Evolutionary conservation across 1,140 invertebrate genomes (phyloP).

Genomic region (Aphelinus atriplicis): DNA sequence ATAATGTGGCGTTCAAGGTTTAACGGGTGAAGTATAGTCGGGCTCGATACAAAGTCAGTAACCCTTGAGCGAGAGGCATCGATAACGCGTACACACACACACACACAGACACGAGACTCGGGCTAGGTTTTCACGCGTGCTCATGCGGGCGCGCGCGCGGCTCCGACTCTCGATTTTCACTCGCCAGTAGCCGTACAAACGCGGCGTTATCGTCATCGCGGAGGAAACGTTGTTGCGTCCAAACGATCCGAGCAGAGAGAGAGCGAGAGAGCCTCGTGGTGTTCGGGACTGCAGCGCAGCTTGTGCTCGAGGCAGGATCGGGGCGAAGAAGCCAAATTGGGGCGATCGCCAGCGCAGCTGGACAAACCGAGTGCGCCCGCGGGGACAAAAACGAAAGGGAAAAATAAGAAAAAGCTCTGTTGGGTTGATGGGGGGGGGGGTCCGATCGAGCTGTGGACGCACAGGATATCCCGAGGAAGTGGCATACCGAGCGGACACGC

Average conservation of each 20-base stretch:
- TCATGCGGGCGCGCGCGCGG: slow-evolving; percentile 10
- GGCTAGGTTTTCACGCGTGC: slow-evolving; percentile 13
- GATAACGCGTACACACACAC: slow-evolving; percentile 10
- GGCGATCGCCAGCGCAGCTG: too few species aligned
- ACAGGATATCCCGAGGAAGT: slow-evolving; percentile 50
- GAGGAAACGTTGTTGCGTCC: not conserved
- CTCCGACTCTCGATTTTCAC: not conserved
- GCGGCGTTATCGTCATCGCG: not conserved
- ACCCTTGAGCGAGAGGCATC: slow-evolving; percentile 7
- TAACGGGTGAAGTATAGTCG: too few species aligned
- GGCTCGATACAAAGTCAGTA: not conserved
- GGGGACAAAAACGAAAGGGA: too few species aligned
- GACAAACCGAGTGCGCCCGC: too few species aligned
- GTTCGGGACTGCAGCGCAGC: slow-evolving; percentile 38
- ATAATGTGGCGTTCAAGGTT: not conserved
- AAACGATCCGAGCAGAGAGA: not conserved
- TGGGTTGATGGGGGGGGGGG: slow-evolving; percentile 6
- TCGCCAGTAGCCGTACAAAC: not conserved
- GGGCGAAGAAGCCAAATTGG: too few species aligned
- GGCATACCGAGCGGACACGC: slow-evolving; percentile 23
- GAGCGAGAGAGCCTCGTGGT: slow-evolving; percentile 12
- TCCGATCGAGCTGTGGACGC: too few species aligned
- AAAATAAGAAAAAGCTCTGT: not conserved
- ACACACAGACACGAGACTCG: not conserved
- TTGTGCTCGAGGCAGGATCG: too few species aligned